phyloP scores from a whole-genome alignment of 2,888 invertebrate species.

The Dioctria linearis region DNA sequence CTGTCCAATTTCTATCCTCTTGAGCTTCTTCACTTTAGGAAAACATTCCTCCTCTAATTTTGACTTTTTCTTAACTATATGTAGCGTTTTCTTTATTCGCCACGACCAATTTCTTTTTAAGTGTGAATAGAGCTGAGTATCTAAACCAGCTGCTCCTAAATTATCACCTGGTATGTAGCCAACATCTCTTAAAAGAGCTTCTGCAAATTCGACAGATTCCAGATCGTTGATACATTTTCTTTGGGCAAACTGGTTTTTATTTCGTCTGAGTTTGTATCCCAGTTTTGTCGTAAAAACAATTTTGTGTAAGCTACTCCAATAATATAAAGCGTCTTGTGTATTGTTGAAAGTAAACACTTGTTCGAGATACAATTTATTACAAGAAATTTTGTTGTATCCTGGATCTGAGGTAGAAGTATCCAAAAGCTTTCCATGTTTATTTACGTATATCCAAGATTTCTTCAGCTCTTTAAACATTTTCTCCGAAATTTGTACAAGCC shows the following conservation, averaged over 20 bases:
- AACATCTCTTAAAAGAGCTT: slow-evolving; percentile 70
- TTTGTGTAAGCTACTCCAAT: slow-evolving; percentile 80
- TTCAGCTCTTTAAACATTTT: slow-evolving; percentile 75
- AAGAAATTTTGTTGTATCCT: slow-evolving; percentile 76
- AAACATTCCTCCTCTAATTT: not conserved
- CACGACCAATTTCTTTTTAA: slow-evolving; percentile 77
- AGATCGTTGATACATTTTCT: not conserved
- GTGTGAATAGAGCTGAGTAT: slow-evolving; percentile 79
- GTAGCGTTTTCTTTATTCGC: slow-evolving; percentile 23
- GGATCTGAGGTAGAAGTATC: slow-evolving; percentile 78
- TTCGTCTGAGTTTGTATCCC: slow-evolving; percentile 61
- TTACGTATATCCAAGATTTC: slow-evolving; percentile 81
- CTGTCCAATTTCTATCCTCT: not conserved
- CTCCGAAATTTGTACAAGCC: slow-evolving; percentile 80
- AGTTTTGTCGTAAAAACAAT: slow-evolving; percentile 79
- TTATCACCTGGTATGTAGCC: slow-evolving; percentile 82
- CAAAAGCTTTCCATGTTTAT: slow-evolving; percentile 75
- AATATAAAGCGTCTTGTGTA: slow-evolving; percentile 74
- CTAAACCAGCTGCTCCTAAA: slow-evolving; percentile 81
- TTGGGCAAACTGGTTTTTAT: not conserved
- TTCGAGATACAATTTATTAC: slow-evolving; percentile 74
- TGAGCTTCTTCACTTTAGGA: not conserved
- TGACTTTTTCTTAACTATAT: not conserved
- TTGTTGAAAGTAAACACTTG: slow-evolving; percentile 74
- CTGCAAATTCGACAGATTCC: slow-evolving; percentile 62